Conservation (phyloP, 2,888 invertebrate genomes). For the Lepidonotus clava region DNA sequence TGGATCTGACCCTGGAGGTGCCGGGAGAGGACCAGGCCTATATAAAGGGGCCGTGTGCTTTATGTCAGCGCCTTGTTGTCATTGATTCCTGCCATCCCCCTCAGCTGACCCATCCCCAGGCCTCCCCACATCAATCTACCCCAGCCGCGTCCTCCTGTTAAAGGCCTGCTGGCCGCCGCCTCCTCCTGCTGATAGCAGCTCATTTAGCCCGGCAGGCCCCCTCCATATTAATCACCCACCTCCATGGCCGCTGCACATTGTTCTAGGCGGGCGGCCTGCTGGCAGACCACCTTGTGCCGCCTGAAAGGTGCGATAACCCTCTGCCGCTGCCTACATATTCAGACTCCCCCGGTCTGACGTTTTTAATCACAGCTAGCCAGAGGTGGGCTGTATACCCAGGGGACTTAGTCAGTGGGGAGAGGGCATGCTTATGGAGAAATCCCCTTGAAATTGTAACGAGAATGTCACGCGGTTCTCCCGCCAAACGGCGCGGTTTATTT, state of each 20-base stretch:
- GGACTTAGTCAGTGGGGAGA: too few species aligned
- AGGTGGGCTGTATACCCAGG: too few species aligned
- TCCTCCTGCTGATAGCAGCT: background rate
- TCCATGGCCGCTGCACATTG: slow-evolving; percentile 28
- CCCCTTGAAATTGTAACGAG: too few species aligned
- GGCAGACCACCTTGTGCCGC: slow-evolving; percentile 12
- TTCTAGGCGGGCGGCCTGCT: background rate
- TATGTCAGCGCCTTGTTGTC: too few species aligned
- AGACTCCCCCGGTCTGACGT: background rate
- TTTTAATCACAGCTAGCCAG: background rate
- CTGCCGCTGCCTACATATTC: background rate
- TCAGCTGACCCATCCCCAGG: background rate
- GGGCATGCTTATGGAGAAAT: too few species aligned
- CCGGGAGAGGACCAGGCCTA: background rate
- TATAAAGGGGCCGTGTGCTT: background rate
- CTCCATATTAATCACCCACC: slow-evolving; percentile 31
- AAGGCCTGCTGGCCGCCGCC: background rate
- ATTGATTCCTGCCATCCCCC: slow-evolving; percentile 6
- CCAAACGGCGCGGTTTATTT: too few species aligned
- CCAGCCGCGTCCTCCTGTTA: background rate
- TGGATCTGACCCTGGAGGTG: background rate
- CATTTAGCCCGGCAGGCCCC: background rate
- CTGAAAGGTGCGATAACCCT: background rate
- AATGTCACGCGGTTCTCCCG: too few species aligned
- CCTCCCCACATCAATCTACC: background rate